A percentile compares a stretch with the other conserved stretches of the same genome.
phyloP scores from a whole-genome alignment of 2,888 invertebrate genomes.

The Epirrhoe tristata region DNA sequence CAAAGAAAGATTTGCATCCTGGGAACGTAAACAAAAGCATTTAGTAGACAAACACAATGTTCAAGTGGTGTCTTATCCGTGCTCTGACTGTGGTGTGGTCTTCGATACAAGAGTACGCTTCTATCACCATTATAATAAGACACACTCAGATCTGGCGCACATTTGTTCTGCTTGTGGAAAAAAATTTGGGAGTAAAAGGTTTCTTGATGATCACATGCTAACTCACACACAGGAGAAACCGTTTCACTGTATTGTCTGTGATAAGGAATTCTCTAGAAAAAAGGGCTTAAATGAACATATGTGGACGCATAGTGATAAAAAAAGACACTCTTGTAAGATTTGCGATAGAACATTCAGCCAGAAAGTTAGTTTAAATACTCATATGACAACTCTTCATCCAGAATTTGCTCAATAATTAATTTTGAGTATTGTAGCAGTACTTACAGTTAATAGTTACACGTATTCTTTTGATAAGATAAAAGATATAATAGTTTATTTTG shows the following conservation, averaged over 20 bases:
- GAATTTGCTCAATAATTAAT: background rate
- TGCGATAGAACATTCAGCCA: constrained; percentile 51
- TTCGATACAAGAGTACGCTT: constrained; percentile 23
- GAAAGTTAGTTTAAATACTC: constrained; percentile 48
- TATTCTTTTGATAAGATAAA: too few relatives aligned
- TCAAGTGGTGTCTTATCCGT: constrained; percentile 54
- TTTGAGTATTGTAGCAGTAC: too few relatives aligned
- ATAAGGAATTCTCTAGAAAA: constrained; percentile 28
- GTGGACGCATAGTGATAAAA: constrained; percentile 50
- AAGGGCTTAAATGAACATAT: constrained; percentile 45
- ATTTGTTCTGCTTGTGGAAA: constrained; percentile 33
- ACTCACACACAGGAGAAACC: constrained; percentile 38
- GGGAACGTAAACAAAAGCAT: constrained; percentile 71
- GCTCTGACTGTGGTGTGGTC: constrained; percentile 30
- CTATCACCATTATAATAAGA: constrained; percentile 30
- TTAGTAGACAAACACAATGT: constrained; percentile 59
- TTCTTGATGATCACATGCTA: constrained; percentile 31
- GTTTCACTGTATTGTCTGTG: constrained; percentile 33
- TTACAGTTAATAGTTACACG: too few relatives aligned
- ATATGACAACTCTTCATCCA: constrained; percentile 41
- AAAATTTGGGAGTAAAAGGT: constrained; percentile 26
- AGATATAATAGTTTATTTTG: too few relatives aligned
- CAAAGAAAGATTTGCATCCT: constrained; percentile 70
- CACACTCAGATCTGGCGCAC: constrained; percentile 31
- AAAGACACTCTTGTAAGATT: constrained; percentile 45